These are phyloP conservation scores for Rutpela maculata DNA, from an alignment of 2,888 invertebrate genomes.

Conservation along the genomic window DNA sequence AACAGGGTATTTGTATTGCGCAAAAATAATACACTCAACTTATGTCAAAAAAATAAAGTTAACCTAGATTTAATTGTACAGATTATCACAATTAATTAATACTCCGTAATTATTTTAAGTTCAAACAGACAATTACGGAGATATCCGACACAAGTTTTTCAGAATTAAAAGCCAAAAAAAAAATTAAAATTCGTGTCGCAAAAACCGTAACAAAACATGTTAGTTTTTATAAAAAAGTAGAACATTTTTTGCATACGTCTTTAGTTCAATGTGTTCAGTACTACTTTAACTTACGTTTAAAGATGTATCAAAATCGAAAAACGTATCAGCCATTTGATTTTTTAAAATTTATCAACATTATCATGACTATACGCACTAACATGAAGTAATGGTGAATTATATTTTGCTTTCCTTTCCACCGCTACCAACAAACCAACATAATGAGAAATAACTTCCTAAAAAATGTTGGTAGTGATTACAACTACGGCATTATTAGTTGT, in stretches of 20 bases:
- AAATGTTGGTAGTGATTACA: not conserved
- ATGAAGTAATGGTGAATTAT: conserved; percentile 18
- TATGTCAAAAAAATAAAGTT: conserved; percentile 16
- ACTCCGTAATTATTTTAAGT: not conserved
- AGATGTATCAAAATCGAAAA: conserved; percentile 89
- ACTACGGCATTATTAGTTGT: not conserved
- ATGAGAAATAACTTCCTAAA: not conserved
- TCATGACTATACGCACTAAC: conserved; percentile 44
- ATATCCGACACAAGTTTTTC: not conserved
- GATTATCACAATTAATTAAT: conserved; percentile 13
- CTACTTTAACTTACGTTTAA: conserved; percentile 81
- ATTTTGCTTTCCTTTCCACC: conserved; percentile 12
- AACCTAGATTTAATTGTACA: conserved; percentile 42
- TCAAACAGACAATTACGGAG: not conserved
- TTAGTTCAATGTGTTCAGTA: not conserved
- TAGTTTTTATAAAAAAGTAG: conserved; percentile 31
- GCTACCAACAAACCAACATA: conserved; percentile 25
- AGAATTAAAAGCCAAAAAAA: conserved; percentile 20
- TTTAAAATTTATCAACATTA: conserved; percentile 41
- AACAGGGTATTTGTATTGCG: conserved; percentile 26
- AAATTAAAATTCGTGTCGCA: not conserved
- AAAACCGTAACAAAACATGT: conserved; percentile 36
- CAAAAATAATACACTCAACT: conserved; percentile 25
- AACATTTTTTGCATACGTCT: not conserved
- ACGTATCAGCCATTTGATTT: conserved; percentile 87